A percentile compares a stretch with the other conserved stretches of the same genome.
These are phyloP conservation scores for Eupeodes luniger DNA, from an alignment of 2,888 invertebrate genomes.

Conservation along the genomic window DNA sequence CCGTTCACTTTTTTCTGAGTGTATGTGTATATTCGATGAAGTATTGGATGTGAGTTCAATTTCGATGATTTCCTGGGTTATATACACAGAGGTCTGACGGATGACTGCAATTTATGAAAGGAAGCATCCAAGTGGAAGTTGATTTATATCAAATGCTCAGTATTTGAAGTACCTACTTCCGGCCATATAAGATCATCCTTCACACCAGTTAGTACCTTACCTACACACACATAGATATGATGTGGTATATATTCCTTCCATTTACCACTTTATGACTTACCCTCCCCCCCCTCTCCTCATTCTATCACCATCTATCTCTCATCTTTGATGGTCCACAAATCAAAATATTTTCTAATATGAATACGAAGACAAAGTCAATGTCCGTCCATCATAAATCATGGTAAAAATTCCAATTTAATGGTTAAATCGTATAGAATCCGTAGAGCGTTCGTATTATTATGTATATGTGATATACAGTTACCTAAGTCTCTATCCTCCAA, in stretches of 20 bases:
- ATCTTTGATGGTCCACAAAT: conserved; percentile 67
- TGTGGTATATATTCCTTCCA: background rate
- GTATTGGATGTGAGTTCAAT: conserved; percentile 47
- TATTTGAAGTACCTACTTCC: conserved; percentile 55
- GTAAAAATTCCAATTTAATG: conserved; percentile 76
- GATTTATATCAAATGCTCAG: conserved; percentile 64
- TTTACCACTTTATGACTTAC: conserved; percentile 13
- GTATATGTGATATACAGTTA: background rate
- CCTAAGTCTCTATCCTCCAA: conserved; percentile 4
- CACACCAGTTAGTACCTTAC: background rate
- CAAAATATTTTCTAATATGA: conserved; percentile 75
- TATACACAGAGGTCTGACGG: conserved; percentile 44
- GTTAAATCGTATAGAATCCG: conserved; percentile 55
- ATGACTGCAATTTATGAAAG: conserved; percentile 66
- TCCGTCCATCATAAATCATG: conserved; percentile 74
- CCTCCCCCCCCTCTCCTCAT: background rate
- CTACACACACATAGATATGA: too few relatives aligned
- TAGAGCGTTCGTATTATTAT: conserved; percentile 1
- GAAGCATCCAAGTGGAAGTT: conserved; percentile 62
- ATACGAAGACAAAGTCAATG: conserved; percentile 74
- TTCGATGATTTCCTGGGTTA: conserved; percentile 66
- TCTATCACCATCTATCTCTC: background rate
- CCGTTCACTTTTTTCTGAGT: too few relatives aligned
- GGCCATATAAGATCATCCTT: conserved; percentile 6
- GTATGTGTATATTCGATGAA: background rate